phyloP scores from a whole-genome alignment of 2,113 vertebrate genomes.

The Clarias magur region DNA sequence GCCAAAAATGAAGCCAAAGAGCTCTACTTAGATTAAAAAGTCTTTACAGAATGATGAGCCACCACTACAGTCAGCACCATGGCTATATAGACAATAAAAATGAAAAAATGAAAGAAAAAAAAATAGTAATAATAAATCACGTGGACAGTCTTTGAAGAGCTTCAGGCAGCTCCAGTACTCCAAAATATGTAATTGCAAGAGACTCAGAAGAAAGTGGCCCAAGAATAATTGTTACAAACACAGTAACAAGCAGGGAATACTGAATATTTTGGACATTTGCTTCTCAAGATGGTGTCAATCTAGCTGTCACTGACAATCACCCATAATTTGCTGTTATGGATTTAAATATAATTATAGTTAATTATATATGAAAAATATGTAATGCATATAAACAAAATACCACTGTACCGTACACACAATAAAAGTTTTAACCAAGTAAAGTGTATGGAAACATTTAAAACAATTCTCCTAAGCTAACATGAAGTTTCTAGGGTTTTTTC shows the following conservation, averaged over 20 bases:
- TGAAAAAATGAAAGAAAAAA: no score
- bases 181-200: neutral
- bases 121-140: neutral
- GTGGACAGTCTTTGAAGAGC: neutral
- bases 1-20: neutral
- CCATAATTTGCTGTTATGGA: neutral
- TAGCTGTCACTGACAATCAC: neutral
- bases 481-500: no score
- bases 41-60: neutral
- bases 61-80: neutral
- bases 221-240: neutral
- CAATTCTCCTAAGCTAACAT: no score
- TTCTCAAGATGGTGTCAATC: neutral
- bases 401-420: neutral
- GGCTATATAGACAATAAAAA: neutral
- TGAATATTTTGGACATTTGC: neutral
- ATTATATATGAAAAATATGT: neutral
- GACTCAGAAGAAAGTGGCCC: neutral
- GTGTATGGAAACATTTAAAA: no score
- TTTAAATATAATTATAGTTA: neutral
- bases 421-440: neutral
- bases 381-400: neutral
- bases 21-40: neutral
- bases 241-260: neutral
- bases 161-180: neutral